Evolutionary conservation across 2,888 invertebrate genomes (phyloP).

Genomic region (Caenorhabditis drosophilae): DNA sequence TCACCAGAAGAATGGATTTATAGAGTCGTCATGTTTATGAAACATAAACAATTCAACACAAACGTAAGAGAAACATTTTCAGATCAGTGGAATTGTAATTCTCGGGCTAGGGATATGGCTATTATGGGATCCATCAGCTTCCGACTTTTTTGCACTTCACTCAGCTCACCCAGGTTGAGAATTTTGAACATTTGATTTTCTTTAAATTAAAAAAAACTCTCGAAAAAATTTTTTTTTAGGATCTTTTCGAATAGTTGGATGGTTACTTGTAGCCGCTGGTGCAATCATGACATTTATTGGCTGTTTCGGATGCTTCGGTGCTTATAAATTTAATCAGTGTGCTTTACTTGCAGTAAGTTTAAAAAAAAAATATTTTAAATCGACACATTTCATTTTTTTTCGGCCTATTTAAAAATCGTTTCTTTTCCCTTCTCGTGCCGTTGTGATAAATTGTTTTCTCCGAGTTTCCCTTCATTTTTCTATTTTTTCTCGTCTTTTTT

Average conservation of each 20-base stretch:
- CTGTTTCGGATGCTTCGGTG: conserved; percentile 84
- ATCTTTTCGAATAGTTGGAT: conserved; percentile 75
- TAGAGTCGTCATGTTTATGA: too few relatives aligned
- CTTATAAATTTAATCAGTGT: conserved; percentile 80
- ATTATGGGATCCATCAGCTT: conserved; percentile 77
- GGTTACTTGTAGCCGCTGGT: conserved; percentile 79
- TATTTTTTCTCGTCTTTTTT: background rate
- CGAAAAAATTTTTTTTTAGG: conserved; percentile 20
- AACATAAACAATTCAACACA: too few relatives aligned
- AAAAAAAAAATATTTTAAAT: too few relatives aligned
- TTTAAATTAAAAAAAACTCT: conserved; percentile 1
- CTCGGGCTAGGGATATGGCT: conserved; percentile 81
- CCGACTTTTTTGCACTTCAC: conserved; percentile 77
- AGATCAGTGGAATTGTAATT: conserved; percentile 79
- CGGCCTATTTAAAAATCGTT: too few relatives aligned
- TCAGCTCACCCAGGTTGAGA: conserved; percentile 43
- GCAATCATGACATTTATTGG: conserved; percentile 79
- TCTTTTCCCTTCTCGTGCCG: too few relatives aligned
- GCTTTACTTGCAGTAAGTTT: conserved; percentile 79
- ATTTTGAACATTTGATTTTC: conserved; percentile 17
- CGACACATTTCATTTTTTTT: too few relatives aligned
- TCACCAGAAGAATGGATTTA: too few relatives aligned
- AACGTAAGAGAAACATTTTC: too few relatives aligned
- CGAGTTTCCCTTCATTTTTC: background rate
- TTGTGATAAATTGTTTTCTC: too few relatives aligned